A percentile compares a stretch with the other conserved stretches of the same genome.
Evolutionary conservation across 2,888 invertebrate species (phyloP).

Genomic region (Ectemnius lituratus): DNA sequence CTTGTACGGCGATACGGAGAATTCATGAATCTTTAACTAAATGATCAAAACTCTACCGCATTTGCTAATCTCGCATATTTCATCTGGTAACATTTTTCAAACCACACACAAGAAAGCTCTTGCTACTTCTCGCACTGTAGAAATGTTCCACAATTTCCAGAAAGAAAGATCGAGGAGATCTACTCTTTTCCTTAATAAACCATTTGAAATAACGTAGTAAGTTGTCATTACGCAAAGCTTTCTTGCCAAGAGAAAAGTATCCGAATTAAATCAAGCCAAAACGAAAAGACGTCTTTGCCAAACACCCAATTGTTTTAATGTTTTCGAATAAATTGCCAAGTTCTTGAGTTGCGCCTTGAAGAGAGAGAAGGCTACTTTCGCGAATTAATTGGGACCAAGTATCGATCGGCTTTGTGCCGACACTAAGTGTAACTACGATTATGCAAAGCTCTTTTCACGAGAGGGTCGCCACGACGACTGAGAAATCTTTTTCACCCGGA

Average conservation of each 20-base stretch:
- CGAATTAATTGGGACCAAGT: neutral
- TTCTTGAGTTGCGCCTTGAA: too few relatives aligned
- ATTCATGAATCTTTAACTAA: conserved; percentile 6
- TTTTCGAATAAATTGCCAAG: too few relatives aligned
- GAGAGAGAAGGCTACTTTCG: neutral
- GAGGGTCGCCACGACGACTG: neutral
- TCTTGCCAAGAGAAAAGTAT: neutral
- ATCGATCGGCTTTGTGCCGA: neutral
- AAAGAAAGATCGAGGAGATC: conserved; percentile 3
- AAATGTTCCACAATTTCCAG: too few relatives aligned
- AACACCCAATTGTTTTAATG: too few relatives aligned
- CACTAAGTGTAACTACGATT: neutral
- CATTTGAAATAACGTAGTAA: conserved; percentile 38
- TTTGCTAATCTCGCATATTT: neutral
- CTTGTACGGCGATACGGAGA: neutral
- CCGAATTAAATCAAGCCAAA: too few relatives aligned
- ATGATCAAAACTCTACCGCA: neutral
- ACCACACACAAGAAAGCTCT: too few relatives aligned
- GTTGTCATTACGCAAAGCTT: conserved; percentile 37
- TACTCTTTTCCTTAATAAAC: conserved; percentile 16
- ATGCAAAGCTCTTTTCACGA: conserved; percentile 6
- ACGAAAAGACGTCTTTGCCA: too few relatives aligned
- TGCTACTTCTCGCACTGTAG: too few relatives aligned
- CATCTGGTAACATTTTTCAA: neutral
- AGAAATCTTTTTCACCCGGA: conserved; percentile 9